Conservation (phyloP, 2,113 vertebrate genomes). For the Stigmatopora argus region DNA sequence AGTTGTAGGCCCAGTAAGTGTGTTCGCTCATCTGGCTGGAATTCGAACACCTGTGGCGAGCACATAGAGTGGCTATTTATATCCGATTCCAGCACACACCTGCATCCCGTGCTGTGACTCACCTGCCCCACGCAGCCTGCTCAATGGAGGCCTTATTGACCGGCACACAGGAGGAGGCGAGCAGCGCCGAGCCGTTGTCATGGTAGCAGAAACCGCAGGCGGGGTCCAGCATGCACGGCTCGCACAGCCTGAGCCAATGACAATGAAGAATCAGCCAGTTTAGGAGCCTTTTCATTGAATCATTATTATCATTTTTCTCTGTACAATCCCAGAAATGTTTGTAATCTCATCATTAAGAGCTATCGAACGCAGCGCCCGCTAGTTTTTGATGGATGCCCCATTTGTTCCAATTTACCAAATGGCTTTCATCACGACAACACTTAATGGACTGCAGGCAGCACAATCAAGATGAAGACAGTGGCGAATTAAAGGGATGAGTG, state of each 20-base stretch:
- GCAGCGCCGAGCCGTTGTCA: slow-evolving; percentile 78
- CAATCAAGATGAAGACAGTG: neutral
- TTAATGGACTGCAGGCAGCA: neutral
- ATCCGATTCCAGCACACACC: neutral
- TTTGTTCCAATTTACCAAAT: slow-evolving; percentile 4
- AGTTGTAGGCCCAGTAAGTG: slow-evolving; percentile 92
- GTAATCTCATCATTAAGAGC: no score
- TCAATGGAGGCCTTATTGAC: slow-evolving; percentile 80
- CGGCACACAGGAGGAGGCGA: slow-evolving; percentile 84
- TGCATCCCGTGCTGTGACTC: slow-evolving; percentile 58
- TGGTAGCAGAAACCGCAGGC: slow-evolving; percentile 93
- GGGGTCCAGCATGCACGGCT: slow-evolving; percentile 93
- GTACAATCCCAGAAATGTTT: neutral
- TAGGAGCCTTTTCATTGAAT: neutral
- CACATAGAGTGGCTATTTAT: neutral
- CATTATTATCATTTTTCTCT: neutral
- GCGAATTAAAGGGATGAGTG: slow-evolving; percentile 4
- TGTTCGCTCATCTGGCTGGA: slow-evolving; percentile 75
- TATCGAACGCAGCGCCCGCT: no score
- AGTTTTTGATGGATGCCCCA: neutral
- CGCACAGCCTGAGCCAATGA: slow-evolving; percentile 74
- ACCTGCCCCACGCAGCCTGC: slow-evolving; percentile 94
- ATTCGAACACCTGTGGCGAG: slow-evolving; percentile 80
- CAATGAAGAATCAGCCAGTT: neutral
- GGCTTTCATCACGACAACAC: neutral